A percentile compares a stretch with the other conserved stretches of the same genome.
Evolutionary conservation across 2,113 vertebrate species (phyloP).

Genomic region (Misgurnus mizolepis): DNA sequence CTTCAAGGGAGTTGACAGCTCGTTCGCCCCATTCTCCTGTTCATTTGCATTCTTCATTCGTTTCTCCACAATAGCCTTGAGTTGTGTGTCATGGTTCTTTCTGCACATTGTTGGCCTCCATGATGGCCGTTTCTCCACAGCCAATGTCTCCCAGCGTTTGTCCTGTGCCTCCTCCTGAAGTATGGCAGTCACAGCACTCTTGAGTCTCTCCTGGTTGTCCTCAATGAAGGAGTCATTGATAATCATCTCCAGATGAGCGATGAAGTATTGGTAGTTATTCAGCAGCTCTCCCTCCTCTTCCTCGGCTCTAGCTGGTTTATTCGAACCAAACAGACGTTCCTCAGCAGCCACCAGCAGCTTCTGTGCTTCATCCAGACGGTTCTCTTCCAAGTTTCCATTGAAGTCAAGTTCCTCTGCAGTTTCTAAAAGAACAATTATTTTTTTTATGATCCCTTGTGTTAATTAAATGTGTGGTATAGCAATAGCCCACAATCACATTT

Average conservation of each 20-base stretch:
- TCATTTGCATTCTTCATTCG: constrained; percentile 66
- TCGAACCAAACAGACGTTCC: constrained; percentile 63
- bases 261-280: constrained; percentile 70
- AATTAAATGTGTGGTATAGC: too few species aligned
- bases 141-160: constrained; percentile 54
- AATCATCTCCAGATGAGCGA: constrained; percentile 66
- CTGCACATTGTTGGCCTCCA: constrained; percentile 78
- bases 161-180: constrained; percentile 83
- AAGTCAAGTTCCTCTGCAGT: background rate
- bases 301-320: constrained; percentile 58
- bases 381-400: constrained; percentile 20
- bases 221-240: constrained; percentile 71
- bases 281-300: constrained; percentile 71
- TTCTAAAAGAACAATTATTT: constrained; percentile 24
- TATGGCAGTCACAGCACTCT: constrained; percentile 75
- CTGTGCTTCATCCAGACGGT: constrained; percentile 56
- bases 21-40: constrained; percentile 8
- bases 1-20: constrained; percentile 70
- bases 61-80: constrained; percentile 69
- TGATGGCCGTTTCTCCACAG: constrained; percentile 34
- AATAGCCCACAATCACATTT: too few species aligned
- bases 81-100: constrained; percentile 69
- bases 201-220: constrained; percentile 67
- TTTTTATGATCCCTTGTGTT: background rate
- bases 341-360: constrained; percentile 76